phyloP scores from a whole-genome alignment of 2,888 invertebrate genomes.

The Ophion ellenae region DNA sequence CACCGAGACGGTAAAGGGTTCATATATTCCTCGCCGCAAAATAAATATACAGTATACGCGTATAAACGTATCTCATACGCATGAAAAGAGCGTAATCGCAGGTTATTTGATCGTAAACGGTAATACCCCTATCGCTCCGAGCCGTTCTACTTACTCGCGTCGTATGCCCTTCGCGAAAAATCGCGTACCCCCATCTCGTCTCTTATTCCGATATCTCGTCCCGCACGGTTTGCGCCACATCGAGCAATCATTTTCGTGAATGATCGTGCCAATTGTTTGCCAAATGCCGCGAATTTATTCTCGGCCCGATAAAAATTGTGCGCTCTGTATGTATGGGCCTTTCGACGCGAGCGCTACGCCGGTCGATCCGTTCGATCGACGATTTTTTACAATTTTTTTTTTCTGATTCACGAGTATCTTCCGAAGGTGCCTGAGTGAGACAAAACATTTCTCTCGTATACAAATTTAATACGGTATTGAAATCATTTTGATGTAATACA shows the following conservation, averaged over 20 bases:
- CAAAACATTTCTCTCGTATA: too few relatives aligned
- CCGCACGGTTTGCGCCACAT: conserved; percentile 7
- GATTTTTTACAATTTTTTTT: neutral
- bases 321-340: conserved; percentile 10
- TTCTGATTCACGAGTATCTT: neutral
- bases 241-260: conserved; percentile 79
- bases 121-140: conserved; percentile 76
- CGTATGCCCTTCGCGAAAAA: conserved; percentile 69
- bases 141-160: conserved; percentile 80
- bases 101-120: conserved; percentile 81
- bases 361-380: neutral
- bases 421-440: too few relatives aligned
- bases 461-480: too few relatives aligned
- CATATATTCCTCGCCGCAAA: conserved; percentile 22
- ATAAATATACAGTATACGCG: conserved; percentile 57
- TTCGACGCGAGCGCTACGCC: neutral
- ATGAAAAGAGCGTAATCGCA: conserved; percentile 76
- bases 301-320: conserved; percentile 28
- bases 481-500: too few relatives aligned
- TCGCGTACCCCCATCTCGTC: conserved; percentile 35
- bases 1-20: neutral
- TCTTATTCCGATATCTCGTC: conserved; percentile 15
- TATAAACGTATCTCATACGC: conserved; percentile 66
- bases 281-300: conserved; percentile 72
- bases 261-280: conserved; percentile 80